phyloP scores from a whole-genome alignment of 2,888 invertebrate species.

The Hydrotaea diabolus region DNA sequence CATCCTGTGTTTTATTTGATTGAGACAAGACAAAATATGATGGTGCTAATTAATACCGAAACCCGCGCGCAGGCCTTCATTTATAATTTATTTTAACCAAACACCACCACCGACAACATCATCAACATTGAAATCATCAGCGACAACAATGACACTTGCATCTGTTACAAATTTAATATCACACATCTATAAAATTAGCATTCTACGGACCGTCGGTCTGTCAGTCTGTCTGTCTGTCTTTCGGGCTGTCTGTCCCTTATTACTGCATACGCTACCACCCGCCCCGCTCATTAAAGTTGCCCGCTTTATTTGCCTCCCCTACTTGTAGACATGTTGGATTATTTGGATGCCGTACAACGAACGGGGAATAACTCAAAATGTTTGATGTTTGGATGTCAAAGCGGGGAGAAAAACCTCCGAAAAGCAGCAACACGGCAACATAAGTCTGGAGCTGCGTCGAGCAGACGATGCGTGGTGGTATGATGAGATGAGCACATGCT shows the following conservation, averaged over 20 bases:
- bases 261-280: no score
- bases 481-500: conserved; percentile 20
- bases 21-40: conserved; percentile 44
- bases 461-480: neutral
- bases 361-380: conserved; percentile 6
- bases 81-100: conserved; percentile 41
- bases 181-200: conserved; percentile 46
- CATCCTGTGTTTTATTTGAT: neutral
- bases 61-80: conserved; percentile 42
- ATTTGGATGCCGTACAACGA: neutral
- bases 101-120: neutral
- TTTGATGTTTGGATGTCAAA: conserved; percentile 34
- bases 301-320: neutral
- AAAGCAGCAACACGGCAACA: neutral
- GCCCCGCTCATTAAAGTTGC: conserved; percentile 6
- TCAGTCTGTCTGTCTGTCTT: neutral
- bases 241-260: neutral
- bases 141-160: conserved; percentile 54
- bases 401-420: conserved; percentile 8
- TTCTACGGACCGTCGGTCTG: no score
- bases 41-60: conserved; percentile 50
- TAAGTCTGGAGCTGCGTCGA: neutral
- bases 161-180: conserved; percentile 60
- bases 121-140: neutral
- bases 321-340: neutral